These are phyloP conservation scores for Anolis carolinensis DNA, from an alignment of 2,113 vertebrate species.

Conservation along the genomic window DNA sequence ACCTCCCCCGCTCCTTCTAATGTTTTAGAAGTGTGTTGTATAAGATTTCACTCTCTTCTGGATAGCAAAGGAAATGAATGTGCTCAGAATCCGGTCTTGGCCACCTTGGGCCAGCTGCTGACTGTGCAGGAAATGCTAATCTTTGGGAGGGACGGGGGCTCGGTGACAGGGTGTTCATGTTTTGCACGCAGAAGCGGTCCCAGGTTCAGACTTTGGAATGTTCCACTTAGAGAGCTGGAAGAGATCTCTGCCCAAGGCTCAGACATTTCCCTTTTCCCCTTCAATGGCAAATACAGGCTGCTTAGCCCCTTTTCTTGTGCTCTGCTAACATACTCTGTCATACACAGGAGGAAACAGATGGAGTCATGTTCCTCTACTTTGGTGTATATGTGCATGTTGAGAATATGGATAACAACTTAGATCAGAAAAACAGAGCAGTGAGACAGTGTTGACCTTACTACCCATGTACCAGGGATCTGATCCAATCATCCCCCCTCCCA, in stretches of 20 bases:
- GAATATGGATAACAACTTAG: no score
- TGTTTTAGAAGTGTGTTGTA: slow-evolving; percentile 41
- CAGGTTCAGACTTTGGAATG: background rate
- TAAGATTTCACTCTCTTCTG: slow-evolving; percentile 30
- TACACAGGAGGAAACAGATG: no score
- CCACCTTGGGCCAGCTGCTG: slow-evolving; percentile 28
- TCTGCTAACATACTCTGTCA: background rate
- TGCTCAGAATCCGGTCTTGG: slow-evolving; percentile 28
- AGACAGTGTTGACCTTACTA: background rate
- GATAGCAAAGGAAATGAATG: background rate
- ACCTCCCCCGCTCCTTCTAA: slow-evolving; percentile 28
- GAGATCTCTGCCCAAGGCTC: background rate
- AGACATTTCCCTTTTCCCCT: background rate
- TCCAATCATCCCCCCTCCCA: background rate
- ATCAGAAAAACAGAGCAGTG: background rate
- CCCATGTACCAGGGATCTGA: background rate
- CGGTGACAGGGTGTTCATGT: no score
- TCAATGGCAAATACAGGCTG: background rate
- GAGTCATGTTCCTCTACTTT: background rate
- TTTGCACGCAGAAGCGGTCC: background rate
- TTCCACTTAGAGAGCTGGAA: background rate
- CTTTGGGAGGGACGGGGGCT: background rate
- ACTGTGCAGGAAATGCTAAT: slow-evolving; percentile 24
- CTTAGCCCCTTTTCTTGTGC: background rate
- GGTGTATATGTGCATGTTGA: no score